Evolutionary conservation across 2,888 invertebrate species (phyloP).

Genomic region (Odontomyia ornata): DNA sequence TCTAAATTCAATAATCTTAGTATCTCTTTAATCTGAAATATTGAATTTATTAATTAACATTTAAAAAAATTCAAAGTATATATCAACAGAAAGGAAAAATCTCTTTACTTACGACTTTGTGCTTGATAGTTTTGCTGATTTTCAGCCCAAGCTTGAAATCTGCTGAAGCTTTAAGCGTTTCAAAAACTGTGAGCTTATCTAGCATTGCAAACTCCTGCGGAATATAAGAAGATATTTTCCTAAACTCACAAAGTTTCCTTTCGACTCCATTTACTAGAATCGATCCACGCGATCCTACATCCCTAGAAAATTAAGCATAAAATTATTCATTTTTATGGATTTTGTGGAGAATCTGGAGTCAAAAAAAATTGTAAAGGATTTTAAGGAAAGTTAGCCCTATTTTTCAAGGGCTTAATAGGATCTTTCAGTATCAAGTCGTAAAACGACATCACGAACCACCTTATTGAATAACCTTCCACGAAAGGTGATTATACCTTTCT

Average conservation of each 20-base stretch:
- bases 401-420: too few relatives aligned
- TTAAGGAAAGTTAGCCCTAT: too few relatives aligned
- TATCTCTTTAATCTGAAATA: constrained; percentile 78
- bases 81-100: background rate
- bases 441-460: too few relatives aligned
- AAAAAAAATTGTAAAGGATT: too few relatives aligned
- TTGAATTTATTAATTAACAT: background rate
- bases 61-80: background rate
- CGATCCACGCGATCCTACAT: constrained; percentile 68
- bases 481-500: too few relatives aligned
- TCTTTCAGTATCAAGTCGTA: too few relatives aligned
- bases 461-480: too few relatives aligned
- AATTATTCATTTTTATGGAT: background rate
- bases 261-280: constrained; percentile 75
- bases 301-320: constrained; percentile 52
- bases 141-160: constrained; percentile 80
- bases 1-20: constrained; percentile 77
- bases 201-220: constrained; percentile 86
- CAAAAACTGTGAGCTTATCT: constrained; percentile 81
- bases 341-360: too few relatives aligned
- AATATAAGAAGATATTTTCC: constrained; percentile 75
- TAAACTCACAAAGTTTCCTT: constrained; percentile 72
- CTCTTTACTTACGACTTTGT: constrained; percentile 68
- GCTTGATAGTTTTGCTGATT: constrained; percentile 70
- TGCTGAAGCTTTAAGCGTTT: constrained; percentile 84